These are phyloP conservation scores for Saccostrea cuccullata DNA, from an alignment of 1,140 invertebrate species.

Conservation along the genomic window DNA sequence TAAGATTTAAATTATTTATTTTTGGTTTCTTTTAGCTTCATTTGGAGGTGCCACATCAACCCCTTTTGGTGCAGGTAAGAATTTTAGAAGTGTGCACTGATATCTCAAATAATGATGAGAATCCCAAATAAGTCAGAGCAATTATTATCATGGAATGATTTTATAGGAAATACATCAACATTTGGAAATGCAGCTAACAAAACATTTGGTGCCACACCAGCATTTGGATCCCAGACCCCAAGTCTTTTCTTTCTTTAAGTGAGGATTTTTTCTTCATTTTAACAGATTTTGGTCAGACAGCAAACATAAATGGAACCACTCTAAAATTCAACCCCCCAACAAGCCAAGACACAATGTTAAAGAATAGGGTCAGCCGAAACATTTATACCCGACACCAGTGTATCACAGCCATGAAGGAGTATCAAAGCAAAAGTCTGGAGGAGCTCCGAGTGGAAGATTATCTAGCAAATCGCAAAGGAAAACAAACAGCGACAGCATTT, in stretches of 20 bases:
- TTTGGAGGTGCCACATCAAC: slow-evolving; percentile 53
- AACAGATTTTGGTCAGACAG: slow-evolving; percentile 54
- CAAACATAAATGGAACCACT: slow-evolving; percentile 62
- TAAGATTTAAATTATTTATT: background rate
- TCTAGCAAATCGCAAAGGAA: slow-evolving; percentile 90
- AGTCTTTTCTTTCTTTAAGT: background rate
- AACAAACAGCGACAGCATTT: slow-evolving; percentile 68
- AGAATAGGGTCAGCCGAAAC: slow-evolving; percentile 88
- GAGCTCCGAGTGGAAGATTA: slow-evolving; percentile 97
- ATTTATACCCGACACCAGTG: slow-evolving; percentile 96
- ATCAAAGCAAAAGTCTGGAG: slow-evolving; percentile 95
- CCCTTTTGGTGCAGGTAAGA: slow-evolving; percentile 58
- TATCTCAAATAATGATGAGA: background rate
- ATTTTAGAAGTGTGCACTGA: background rate
- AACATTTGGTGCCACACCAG: slow-evolving; percentile 55
- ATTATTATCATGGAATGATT: background rate
- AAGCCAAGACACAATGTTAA: slow-evolving; percentile 92
- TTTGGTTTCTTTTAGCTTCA: slow-evolving; percentile 55
- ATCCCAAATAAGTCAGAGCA: background rate
- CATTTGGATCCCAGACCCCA: slow-evolving; percentile 56
- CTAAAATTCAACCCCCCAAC: slow-evolving; percentile 91
- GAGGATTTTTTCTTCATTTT: slow-evolving; percentile 15
- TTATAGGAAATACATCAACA: slow-evolving; percentile 20
- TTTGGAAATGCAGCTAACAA: slow-evolving; percentile 60
- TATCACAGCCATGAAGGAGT: slow-evolving; percentile 98